Evolutionary conservation across 2,797 vertebrate species (phyloP).

Genomic region (Squalus acanthias): DNA sequence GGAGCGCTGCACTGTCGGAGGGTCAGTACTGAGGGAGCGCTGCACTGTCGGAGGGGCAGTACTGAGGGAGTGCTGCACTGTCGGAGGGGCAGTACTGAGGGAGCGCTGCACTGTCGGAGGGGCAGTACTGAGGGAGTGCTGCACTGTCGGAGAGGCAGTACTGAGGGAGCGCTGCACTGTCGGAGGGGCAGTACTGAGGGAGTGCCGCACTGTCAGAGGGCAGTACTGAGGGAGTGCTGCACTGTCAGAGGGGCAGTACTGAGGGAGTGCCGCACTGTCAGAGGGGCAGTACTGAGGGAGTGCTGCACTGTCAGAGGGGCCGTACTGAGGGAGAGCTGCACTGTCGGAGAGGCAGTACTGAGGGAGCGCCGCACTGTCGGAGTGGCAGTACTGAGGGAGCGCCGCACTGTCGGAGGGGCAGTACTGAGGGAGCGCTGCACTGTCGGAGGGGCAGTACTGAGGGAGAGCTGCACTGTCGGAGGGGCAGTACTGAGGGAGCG

Average conservation of each 20-base stretch:
- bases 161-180: background rate
- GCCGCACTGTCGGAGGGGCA: background rate
- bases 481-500: background rate
- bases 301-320: background rate
- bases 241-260: no score
- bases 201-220: background rate
- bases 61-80: background rate
- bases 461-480: background rate
- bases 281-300: background rate
- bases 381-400: no score
- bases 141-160: background rate
- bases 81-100: background rate
- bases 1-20: background rate
- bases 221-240: background rate
- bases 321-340: background rate
- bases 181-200: background rate
- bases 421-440: background rate
- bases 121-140: background rate
- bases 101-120: background rate
- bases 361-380: background rate
- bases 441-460: background rate
- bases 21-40: background rate
- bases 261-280: background rate
- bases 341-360: background rate
- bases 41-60: background rate